Percentiles rank a stretch among this genome's conserved stretches.
Evolutionary conservation across 2,888 invertebrate genomes (phyloP).

Genomic region (Iphiclides podalirius): DNA sequence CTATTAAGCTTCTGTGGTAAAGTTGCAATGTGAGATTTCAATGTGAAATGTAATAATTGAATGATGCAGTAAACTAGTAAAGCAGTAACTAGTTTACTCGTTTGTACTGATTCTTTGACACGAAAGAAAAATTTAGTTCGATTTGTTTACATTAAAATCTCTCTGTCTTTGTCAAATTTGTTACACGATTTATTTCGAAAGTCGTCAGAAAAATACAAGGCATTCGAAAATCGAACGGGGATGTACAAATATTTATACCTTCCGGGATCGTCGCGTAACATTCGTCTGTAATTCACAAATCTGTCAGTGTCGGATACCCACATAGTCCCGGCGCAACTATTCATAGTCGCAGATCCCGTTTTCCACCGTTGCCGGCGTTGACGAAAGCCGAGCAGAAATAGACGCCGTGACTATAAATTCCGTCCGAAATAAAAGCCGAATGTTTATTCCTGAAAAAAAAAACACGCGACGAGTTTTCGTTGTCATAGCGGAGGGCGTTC

Average conservation of each 20-base stretch:
- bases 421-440: conserved; percentile 54
- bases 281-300: conserved; percentile 71
- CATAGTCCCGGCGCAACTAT: conserved; percentile 54
- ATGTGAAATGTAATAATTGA: too few relatives aligned
- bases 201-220: conserved; percentile 42
- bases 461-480: conserved; percentile 47
- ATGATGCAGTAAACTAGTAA: too few relatives aligned
- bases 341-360: conserved; percentile 54
- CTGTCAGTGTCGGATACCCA: conserved; percentile 60
- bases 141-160: too few relatives aligned
- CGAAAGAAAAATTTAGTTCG: too few relatives aligned
- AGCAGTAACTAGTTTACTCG: too few relatives aligned
- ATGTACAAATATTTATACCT: conserved; percentile 29
- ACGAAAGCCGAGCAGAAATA: conserved; percentile 68
- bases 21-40: too few relatives aligned
- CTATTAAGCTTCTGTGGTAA: too few relatives aligned
- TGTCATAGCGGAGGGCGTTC: conserved; percentile 61
- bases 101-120: too few relatives aligned
- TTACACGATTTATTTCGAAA: too few relatives aligned
- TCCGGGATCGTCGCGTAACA: conserved; percentile 40
- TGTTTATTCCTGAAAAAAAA: conserved; percentile 55
- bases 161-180: too few relatives aligned
- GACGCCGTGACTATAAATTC: conserved; percentile 67
- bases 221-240: conserved; percentile 6
- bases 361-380: conserved; percentile 47